Base-by-base conservation (phyloP, 2,888 invertebrate species). In the Drosophila ezoana region DNA sequence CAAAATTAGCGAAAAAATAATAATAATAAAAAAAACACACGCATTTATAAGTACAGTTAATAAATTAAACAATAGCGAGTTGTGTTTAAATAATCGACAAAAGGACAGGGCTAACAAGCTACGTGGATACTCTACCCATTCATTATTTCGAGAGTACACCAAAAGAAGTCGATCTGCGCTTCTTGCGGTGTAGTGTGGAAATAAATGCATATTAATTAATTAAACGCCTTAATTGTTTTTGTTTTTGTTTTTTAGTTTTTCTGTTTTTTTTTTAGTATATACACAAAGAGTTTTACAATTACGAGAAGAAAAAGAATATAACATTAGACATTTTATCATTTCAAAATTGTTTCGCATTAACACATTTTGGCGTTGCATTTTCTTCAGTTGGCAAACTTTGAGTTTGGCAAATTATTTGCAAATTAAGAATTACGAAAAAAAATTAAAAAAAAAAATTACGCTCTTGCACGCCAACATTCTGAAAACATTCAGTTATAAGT, bases 41-140 rank as follows among this genome's bases (percentile, higher is more conserved):
- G 71, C 72, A 80, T 79, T 81, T 77, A 82, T 90, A 90, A 90
- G 90, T 90, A 90, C 90, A 84, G 83, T 90, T 89, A 90, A 90
- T 90, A 90, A 90, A 90, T 87, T 82, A 89, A 86, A 84, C 71
- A 77, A 75, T 81, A 85, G 76, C 78, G 72, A 72, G 53, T 72
- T 59, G 53, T 43, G 56, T 60, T 63, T 72, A 52, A 67, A 59
- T 53, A 67, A 32, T 40, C 47, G 33, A 16, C 41, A 44, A 23
- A 35, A 23, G 41, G 43, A 59, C 43, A 58, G 33, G 61, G 59
- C 52, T n/a, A 57, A 72, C 47, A 66, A 32, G 37, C 47, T 18
- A 18, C 38, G 13, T 32, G 51, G 40, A 59, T 45, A 51, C 23
- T 47, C 54, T 53, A 45, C 56, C 62, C 67, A 52, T 48, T 48